Evolutionary conservation across 2,888 invertebrate species (phyloP), one percentile per base, ranked within the genome.

Genomic region (Calephelis perditalis): DNA sequence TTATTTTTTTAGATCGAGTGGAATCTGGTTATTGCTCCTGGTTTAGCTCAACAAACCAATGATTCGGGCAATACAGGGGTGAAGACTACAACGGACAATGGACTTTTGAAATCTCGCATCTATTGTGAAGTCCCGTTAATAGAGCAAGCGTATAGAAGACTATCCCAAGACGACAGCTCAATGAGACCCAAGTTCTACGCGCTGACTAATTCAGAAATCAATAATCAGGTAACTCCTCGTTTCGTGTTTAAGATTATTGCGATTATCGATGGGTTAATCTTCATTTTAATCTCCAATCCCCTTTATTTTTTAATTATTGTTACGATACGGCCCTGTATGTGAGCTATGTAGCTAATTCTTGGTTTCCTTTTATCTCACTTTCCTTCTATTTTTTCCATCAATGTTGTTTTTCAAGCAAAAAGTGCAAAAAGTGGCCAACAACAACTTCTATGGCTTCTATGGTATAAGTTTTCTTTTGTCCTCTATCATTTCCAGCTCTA

Each of bases 121-220:
- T 91, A 87, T 68, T 91, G 89, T 69, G 82, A 87, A 61, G 91
- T 91, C 63, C 89, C 89, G 0, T 74, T 76, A 70, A 85, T 91
- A 10, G 91, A 91, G 64, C 78, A 80, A 62, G 85, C 87, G 2
- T 91, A 90, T 68, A 71, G 89, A 8, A 71, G 82, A 0, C 73
- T 86, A 44, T 80, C 87, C 11, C 87, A 86, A 60, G 93, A 93
- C 59, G 94, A 93, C 66, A 92, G 92, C 52, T 94, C 93, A 0
- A 95, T 98, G 93, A 94, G 96, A 65, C 98, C 98, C 0, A 94
- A 96, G 72, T 98, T 98, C 86, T 99, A 98, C 81, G 96, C 97
- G 35, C 89, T 99, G 37, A 96, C 97, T 10, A 94, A 94, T 60
- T 89, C 95, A 7, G 97, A 97, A 63, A 85, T 91, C 60, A 92